phyloP scores from a whole-genome alignment of 2,113 vertebrate species.

The Erythrolamprus reginae region DNA sequence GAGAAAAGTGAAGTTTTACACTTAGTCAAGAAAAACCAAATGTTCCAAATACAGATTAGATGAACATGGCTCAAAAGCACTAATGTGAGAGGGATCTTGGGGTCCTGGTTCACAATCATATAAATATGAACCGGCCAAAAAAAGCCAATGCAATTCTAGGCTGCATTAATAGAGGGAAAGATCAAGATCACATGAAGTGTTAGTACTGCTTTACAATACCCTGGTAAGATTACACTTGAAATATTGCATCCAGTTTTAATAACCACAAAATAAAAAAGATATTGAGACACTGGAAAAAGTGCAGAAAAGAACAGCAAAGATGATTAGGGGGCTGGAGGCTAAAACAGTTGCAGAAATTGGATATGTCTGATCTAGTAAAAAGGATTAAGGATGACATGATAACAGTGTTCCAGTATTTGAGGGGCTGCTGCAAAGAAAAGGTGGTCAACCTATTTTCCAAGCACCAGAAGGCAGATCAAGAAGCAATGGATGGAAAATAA shows the following conservation, averaged over 20 bases:
- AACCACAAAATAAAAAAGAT: background rate
- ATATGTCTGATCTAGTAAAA: background rate
- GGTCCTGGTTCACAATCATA: background rate
- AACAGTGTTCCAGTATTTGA: background rate
- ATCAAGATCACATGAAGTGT: background rate
- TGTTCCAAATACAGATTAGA: background rate
- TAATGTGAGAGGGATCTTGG: background rate
- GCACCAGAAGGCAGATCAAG: background rate
- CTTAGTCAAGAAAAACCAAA: background rate
- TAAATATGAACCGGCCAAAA: background rate
- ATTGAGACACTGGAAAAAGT: background rate
- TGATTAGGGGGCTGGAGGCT: background rate
- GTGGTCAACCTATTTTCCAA: background rate
- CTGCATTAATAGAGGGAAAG: background rate
- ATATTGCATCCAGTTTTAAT: background rate
- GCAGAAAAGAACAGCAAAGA: background rate
- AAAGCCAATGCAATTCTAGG: background rate
- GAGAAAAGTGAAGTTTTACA: background rate
- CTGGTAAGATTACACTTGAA: too few species aligned
- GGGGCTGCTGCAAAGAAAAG: background rate
- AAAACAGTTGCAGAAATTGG: background rate
- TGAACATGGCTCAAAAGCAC: background rate
- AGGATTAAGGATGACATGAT: background rate
- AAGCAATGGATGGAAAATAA: background rate
- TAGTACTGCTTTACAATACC: background rate